Evolutionary conservation across 2,888 invertebrate species (phyloP).

Genomic region (Cylindroiulus punctatus): DNA sequence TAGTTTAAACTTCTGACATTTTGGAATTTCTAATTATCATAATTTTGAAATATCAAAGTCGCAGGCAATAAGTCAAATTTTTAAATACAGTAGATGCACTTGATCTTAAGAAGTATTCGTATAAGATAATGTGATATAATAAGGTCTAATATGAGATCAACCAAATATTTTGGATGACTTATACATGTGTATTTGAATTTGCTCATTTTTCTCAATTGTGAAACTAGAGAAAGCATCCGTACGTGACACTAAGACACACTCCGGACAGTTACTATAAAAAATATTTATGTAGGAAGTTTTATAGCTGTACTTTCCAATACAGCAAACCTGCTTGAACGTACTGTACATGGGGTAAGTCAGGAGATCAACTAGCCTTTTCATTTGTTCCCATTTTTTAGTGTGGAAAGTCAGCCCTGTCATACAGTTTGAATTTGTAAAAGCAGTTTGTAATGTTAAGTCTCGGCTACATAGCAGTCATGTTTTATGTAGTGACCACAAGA

Average conservation of each 20-base stretch:
- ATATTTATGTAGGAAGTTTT: slow-evolving; percentile 3
- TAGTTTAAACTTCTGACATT: no score
- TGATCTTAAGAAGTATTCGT: no score
- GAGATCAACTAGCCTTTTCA: neutral
- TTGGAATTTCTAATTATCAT: no score
- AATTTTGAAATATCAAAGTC: no score
- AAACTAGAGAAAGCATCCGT: no score
- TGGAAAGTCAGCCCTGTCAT: neutral
- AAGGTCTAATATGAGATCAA: no score
- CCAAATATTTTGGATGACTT: neutral
- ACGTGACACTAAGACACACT: neutral
- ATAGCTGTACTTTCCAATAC: neutral
- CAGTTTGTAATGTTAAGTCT: neutral
- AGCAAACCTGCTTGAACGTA: neutral
- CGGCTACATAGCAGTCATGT: neutral
- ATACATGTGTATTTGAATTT: neutral
- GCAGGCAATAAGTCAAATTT: no score
- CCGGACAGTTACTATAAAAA: neutral
- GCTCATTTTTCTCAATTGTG: no score
- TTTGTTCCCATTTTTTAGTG: slow-evolving; percentile 27
- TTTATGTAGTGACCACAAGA: slow-evolving; percentile 1
- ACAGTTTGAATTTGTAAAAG: neutral
- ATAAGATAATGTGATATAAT: no score
- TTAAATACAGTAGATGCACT: no score
- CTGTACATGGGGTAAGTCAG: neutral